phyloP scores from a whole-genome alignment of 1,140 invertebrate species.

The Amyelois transitella region DNA sequence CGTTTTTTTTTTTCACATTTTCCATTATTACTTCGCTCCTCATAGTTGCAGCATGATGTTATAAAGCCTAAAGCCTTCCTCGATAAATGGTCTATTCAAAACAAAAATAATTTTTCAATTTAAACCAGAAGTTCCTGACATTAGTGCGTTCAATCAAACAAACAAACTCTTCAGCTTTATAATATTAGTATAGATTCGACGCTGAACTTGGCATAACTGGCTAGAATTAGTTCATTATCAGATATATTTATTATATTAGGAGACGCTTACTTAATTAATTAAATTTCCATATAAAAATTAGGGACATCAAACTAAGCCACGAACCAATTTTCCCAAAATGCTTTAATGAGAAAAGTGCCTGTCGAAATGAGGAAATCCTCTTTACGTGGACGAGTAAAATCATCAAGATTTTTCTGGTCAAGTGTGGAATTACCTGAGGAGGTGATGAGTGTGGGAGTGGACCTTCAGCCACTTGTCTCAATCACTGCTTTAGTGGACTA shows the following conservation, averaged over 20 bases:
- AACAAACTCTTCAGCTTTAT: no score
- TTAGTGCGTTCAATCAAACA: no score
- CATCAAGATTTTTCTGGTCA: not conserved
- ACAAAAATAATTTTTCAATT: no score
- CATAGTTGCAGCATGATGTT: no score
- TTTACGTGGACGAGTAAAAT: not conserved
- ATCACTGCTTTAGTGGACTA: not conserved
- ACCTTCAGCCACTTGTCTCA: not conserved
- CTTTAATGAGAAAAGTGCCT: not conserved
- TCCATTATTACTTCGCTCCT: no score
- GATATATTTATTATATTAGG: not conserved
- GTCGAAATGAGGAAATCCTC: not conserved
- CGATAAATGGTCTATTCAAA: no score
- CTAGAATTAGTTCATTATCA: not conserved
- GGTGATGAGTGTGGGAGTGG: not conserved
- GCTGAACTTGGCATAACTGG: not conserved
- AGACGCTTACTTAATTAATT: no score
- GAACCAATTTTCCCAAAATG: not conserved
- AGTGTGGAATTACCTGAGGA: not conserved
- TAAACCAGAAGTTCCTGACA: no score
- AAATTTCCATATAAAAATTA: no score
- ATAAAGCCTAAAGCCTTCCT: no score
- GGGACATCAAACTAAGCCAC: not conserved
- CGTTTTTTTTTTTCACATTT: no score
- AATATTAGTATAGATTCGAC: no score